These are phyloP conservation scores for Toxotes chatareus DNA, from an alignment of 2,113 vertebrate species.

Conservation along the genomic window DNA sequence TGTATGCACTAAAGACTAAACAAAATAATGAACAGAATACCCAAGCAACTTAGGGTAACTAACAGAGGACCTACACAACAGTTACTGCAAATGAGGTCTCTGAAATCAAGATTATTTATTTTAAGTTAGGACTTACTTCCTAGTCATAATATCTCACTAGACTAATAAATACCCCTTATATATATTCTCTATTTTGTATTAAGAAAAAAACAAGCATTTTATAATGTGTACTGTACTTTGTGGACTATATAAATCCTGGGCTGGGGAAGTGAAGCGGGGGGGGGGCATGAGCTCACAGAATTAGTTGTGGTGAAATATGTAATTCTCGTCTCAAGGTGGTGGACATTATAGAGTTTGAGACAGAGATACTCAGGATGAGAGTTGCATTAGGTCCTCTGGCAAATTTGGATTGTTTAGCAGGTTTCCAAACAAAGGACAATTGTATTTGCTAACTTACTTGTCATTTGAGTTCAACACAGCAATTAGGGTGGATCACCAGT, in stretches of 20 bases:
- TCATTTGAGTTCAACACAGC: constrained; percentile 39
- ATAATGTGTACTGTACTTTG: constrained; percentile 53
- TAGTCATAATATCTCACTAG: neutral
- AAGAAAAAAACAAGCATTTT: constrained; percentile 66
- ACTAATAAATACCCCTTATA: constrained; percentile 21
- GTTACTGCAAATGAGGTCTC: constrained; percentile 5
- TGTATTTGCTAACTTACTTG: constrained; percentile 33
- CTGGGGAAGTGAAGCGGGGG: constrained; percentile 17
- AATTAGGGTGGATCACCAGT: constrained; percentile 50
- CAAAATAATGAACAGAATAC: constrained; percentile 21
- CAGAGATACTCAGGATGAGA: constrained; percentile 52
- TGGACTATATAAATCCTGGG: constrained; percentile 48
- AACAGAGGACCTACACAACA: neutral
- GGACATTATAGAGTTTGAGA: constrained; percentile 30
- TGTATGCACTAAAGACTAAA: constrained; percentile 41
- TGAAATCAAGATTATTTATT: constrained; percentile 45
- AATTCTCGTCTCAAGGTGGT: constrained; percentile 34
- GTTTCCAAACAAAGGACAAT: constrained; percentile 23
- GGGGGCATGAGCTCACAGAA: constrained; percentile 33
- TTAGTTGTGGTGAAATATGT: constrained; percentile 30
- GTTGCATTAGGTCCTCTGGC: constrained; percentile 16
- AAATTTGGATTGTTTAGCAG: constrained; percentile 30
- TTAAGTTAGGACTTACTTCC: constrained; percentile 21
- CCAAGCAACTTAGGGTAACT: constrained; percentile 1
- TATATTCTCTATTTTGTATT: constrained; percentile 62